These are phyloP conservation scores for Cosmia pyralina DNA, from an alignment of 2,888 invertebrate genomes.

Conservation along the genomic window DNA sequence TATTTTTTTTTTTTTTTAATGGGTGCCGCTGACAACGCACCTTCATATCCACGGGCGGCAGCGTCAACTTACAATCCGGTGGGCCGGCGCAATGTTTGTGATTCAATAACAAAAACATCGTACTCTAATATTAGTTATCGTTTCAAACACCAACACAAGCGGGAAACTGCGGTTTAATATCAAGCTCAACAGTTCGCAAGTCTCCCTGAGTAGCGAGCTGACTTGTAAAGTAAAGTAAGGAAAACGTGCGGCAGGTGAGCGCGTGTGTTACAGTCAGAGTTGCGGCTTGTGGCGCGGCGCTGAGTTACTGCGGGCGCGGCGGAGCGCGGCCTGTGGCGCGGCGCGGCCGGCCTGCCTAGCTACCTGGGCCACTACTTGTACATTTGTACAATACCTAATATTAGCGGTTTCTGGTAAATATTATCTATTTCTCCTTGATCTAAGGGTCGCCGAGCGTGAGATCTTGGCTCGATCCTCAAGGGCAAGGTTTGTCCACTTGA, in stretches of 20 bases:
- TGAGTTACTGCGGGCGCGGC: slow-evolving; percentile 29
- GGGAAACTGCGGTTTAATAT: slow-evolving; percentile 13
- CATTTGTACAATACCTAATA: background rate
- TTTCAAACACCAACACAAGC: background rate
- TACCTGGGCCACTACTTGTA: background rate
- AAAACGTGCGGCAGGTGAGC: slow-evolving; percentile 35
- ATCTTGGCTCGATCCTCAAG: background rate
- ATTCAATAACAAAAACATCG: background rate
- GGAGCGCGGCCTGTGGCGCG: slow-evolving; percentile 31
- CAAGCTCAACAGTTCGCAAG: slow-evolving; percentile 6
- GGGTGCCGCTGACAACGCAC: too few relatives aligned
- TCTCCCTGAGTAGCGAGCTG: slow-evolving; percentile 36
- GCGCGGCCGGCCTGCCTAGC: background rate
- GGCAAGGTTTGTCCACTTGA: background rate
- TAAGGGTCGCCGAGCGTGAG: too few relatives aligned
- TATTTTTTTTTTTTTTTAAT: too few relatives aligned
- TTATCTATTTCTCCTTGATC: background rate
- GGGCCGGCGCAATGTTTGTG: background rate
- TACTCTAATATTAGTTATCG: background rate
- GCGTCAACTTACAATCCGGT: too few relatives aligned
- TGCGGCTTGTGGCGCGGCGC: slow-evolving; percentile 50
- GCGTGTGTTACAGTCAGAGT: slow-evolving; percentile 23
- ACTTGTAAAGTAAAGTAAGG: slow-evolving; percentile 41
- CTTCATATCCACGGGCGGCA: background rate
- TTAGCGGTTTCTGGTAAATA: background rate